Conservation (phyloP, 2,113 vertebrate genomes). For the Microtus oregoni region DNA sequence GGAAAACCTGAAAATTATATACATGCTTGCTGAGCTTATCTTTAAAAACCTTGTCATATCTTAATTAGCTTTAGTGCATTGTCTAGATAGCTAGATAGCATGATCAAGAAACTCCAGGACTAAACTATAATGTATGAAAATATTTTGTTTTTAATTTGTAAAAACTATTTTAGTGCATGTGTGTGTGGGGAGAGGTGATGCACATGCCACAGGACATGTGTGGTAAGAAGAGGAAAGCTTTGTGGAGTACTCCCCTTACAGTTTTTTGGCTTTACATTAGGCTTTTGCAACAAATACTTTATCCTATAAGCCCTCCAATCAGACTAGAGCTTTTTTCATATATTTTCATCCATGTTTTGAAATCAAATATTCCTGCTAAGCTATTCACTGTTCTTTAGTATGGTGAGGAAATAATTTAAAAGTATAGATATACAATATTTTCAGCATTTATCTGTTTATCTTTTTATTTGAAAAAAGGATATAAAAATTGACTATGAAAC, state of each 20-base stretch:
- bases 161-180: not conserved
- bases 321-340: not conserved
- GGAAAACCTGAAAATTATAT: not conserved
- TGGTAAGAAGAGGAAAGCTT: not conserved
- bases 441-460: not conserved
- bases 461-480: not conserved
- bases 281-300: not conserved
- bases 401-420: not conserved
- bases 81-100: not conserved
- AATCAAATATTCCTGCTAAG: constrained; percentile 2
- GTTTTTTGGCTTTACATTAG: not conserved
- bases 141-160: not conserved
- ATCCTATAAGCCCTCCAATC: not conserved
- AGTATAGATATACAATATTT: constrained; percentile 6
- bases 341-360: not conserved
- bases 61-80: not conserved
- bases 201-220: not conserved
- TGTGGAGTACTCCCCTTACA: not conserved
- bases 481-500: constrained; percentile 13
- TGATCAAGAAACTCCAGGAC: not conserved
- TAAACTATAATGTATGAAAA: not conserved
- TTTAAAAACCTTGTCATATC: not conserved
- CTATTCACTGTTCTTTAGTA: not conserved
- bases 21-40: not conserved
- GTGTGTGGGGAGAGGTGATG: not conserved